Conservation (phyloP, 2,888 invertebrate species). For the Lysandra bellargus region DNA sequence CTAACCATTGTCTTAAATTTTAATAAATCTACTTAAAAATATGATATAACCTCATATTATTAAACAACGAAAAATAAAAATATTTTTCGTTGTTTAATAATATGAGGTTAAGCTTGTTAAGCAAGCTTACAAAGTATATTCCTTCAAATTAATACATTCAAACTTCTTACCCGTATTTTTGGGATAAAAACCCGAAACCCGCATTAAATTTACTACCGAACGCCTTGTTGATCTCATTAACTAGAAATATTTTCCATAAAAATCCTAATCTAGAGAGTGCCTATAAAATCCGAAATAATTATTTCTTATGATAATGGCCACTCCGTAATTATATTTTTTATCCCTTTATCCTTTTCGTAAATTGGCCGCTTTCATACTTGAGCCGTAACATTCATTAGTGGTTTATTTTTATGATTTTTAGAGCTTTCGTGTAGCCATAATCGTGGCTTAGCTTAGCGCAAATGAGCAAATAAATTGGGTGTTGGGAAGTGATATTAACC, state of each 20-base stretch:
- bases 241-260: conserved; percentile 10
- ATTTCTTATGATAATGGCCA: neutral
- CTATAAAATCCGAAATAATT: conserved; percentile 19
- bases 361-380: conserved; percentile 1
- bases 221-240: conserved; percentile 3
- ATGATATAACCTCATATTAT: no score
- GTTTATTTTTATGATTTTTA: neutral
- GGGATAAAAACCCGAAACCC: neutral
- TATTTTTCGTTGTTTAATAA: no score
- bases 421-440: neutral
- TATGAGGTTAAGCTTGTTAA: no score
- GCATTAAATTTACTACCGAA: neutral
- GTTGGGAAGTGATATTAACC: neutral
- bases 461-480: neutral
- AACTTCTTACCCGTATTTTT: neutral
- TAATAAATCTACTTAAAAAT: neutral
- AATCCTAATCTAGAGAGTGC: conserved; percentile 10
- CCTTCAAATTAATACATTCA: neutral
- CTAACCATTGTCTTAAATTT: neutral
- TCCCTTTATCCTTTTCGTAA: conserved; percentile 13
- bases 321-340: neutral
- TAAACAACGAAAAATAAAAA: no score
- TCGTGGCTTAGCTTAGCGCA: neutral
- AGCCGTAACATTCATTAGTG: neutral
- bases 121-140: neutral